Evolutionary conservation across 2,113 vertebrate species (phyloP).

Genomic region (Bubo bubo): DNA sequence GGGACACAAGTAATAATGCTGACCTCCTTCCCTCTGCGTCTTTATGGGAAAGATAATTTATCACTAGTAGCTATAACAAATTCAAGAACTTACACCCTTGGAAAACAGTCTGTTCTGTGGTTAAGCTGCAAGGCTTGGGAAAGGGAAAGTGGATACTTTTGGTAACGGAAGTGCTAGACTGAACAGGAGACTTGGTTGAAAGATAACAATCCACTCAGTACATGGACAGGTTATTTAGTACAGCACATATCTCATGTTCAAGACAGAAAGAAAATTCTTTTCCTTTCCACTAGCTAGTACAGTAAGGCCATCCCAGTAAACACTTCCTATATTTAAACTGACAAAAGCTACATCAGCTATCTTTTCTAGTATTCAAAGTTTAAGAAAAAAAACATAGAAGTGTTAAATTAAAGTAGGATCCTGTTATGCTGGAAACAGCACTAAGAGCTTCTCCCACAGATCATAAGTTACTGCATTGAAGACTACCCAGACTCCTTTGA

Average conservation of each 20-base stretch:
- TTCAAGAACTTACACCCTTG: not conserved
- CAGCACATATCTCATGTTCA: not conserved
- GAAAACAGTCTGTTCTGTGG: not conserved
- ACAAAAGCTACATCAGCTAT: not conserved
- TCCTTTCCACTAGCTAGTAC: not conserved
- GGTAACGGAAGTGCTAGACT: not conserved
- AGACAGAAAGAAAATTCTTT: not conserved
- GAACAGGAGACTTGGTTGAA: not conserved
- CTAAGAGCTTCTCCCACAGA: not conserved
- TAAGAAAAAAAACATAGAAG: not conserved
- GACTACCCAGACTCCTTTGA: not conserved
- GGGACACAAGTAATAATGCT: not conserved
- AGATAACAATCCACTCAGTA: not conserved
- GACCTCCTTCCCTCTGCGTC: not conserved
- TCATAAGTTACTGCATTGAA: not conserved
- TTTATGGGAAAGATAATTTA: not conserved
- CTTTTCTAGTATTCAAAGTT: not conserved
- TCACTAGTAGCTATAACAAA: not conserved
- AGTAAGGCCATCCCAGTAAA: not conserved
- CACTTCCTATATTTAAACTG: not conserved
- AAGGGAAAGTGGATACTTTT: not conserved
- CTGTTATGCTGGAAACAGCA: not conserved
- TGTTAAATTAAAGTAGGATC: not conserved
- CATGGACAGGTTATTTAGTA: not conserved
- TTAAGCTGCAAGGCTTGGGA: not conserved